Evolutionary conservation across 1,140 invertebrate genomes (phyloP).

Genomic region (Neodiprion pinetum): DNA sequence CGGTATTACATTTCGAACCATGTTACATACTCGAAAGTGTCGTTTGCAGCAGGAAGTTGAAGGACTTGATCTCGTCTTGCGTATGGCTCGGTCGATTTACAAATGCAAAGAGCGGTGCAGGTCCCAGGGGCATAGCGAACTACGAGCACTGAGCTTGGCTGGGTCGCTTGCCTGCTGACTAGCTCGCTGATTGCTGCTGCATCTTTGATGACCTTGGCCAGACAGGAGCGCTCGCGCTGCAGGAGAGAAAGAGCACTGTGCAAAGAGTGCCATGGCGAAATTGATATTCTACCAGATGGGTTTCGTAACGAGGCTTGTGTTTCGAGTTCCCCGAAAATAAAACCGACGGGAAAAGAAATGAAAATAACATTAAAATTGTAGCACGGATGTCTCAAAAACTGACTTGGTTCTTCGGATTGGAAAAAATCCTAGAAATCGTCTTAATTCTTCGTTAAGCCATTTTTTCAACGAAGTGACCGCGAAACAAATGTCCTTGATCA

Average conservation of each 20-base stretch:
- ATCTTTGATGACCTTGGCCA: slow-evolving; percentile 62
- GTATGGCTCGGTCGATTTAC: slow-evolving; percentile 47
- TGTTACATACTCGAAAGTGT: not conserved
- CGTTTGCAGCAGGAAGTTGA: not conserved
- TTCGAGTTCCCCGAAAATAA: not conserved
- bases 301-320: slow-evolving; percentile 49
- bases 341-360: not conserved
- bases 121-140: slow-evolving; percentile 19
- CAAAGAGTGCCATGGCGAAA: slow-evolving; percentile 55
- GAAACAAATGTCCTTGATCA: no score
- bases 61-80: not conserved
- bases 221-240: slow-evolving; percentile 42
- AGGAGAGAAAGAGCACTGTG: slow-evolving; percentile 45
- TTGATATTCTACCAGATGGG: slow-evolving; percentile 60
- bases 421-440: no score
- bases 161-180: slow-evolving; percentile 35
- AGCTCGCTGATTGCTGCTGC: slow-evolving; percentile 61
- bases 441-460: no score
- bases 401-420: no score
- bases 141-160: slow-evolving; percentile 6
- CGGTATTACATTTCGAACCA: no score
- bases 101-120: slow-evolving; percentile 50
- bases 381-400: no score
- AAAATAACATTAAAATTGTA: not conserved
- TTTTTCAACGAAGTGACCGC: no score